Base-by-base conservation (phyloP, 1,140 invertebrate species). In the Drosophila erecta region DNA sequence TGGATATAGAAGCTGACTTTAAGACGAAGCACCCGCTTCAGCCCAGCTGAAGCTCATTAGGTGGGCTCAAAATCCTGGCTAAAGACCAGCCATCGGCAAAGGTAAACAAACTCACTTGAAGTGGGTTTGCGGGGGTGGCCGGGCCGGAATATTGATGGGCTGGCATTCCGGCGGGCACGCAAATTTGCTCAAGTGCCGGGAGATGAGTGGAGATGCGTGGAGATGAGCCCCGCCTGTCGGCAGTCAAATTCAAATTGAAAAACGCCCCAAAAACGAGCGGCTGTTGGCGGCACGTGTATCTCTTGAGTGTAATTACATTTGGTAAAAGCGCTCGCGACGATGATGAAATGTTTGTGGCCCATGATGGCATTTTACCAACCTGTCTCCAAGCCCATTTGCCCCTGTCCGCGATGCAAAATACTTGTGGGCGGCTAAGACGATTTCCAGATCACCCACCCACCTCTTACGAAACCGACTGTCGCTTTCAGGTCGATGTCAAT, bases 271-370 rank as follows among this genome's bases (percentile, higher is more conserved):
- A 22, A 61, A 55, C 43, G 46, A 47, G 22, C 41, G 62, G 51
- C 53, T 84, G 73, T 79, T 65, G 72, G 47, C 79, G 83, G 79
- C 83, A 87, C 83, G 83, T 87, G 83, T 89, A 87, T 84, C 83
- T 89, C 71, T 81, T 79, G 79, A 79, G 84, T 89, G 79, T 89
- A 87, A 87, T 87, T 87, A 87, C 83, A 84, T 89, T 87, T 89
- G 75, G 65, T 79, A 76, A 87, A 85, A 79, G 79, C 79, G 69
- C 71, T 71, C 38, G 44, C 50, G 44, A 74, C 44, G 70, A 64
- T 74, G 71, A 74, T 74, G 70, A 74, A 74, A 74, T 74, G 70
- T 50, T 61, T 78, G 79, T 43, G 80, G 60, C 76, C 72, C 79
- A 55, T 76, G 70, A 62, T 66, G 74, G 62, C 69, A 75, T 87